These are phyloP conservation scores for human (Homo sapiens) DNA, from an alignment of 2,113 vertebrate genomes.

Conservation along the genomic window GRCh38 chr7:25580001-25580500, in stretches of 20 bases:
- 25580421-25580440: background rate
- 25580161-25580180: background rate
- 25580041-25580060: background rate
- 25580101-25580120: background rate
- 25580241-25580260: background rate
- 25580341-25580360: background rate
- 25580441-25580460: background rate
- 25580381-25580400: background rate
- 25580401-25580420: background rate
- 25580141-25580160: background rate
- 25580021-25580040: background rate
- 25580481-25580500: background rate
- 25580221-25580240: background rate
- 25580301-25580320: background rate
- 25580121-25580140: background rate
- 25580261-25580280: background rate
- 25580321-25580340: background rate
- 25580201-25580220: background rate
- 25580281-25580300: background rate
- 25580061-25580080: no score
- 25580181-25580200: background rate
- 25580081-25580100: background rate
- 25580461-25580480: background rate
- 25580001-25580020: background rate
- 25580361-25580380: background rate